These are phyloP conservation scores for Spea bombifrons DNA, from an alignment of 2,113 vertebrate species.

Conservation along the genomic window DNA sequence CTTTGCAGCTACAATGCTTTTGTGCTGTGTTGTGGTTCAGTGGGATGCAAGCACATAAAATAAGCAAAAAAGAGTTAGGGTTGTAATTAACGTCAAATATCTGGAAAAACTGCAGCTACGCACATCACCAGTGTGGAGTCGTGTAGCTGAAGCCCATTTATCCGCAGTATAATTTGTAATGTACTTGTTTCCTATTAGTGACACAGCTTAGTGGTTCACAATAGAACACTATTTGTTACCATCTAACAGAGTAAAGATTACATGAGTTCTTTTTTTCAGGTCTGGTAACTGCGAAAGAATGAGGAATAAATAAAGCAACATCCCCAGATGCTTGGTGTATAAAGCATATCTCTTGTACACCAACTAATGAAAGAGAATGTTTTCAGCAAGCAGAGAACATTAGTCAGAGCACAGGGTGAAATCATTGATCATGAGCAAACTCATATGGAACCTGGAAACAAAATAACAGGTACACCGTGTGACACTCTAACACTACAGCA, in stretches of 20 bases:
- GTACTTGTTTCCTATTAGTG: slow-evolving; percentile 42
- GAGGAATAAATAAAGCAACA: slow-evolving; percentile 34
- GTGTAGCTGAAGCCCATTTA: slow-evolving; percentile 24
- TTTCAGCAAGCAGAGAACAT: slow-evolving; percentile 7
- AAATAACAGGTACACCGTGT: not conserved
- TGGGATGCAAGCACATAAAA: not conserved
- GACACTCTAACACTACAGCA: not conserved
- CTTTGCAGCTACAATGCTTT: no score
- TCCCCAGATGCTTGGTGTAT: slow-evolving; percentile 8
- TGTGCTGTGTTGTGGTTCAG: not conserved
- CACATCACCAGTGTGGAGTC: slow-evolving; percentile 8
- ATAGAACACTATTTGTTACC: slow-evolving; percentile 33
- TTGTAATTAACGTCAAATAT: slow-evolving; percentile 17
- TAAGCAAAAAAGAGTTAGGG: slow-evolving; percentile 12
- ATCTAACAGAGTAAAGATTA: slow-evolving; percentile 30
- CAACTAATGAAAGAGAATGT: slow-evolving; percentile 28
- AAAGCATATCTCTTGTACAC: slow-evolving; percentile 10
- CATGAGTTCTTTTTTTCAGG: slow-evolving; percentile 31
- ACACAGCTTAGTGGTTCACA: slow-evolving; percentile 35
- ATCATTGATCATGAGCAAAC: slow-evolving; percentile 19
- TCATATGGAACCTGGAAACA: not conserved
- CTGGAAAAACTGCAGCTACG: slow-evolving; percentile 18
- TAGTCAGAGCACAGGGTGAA: slow-evolving; percentile 12
- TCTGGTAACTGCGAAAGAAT: slow-evolving; percentile 22
- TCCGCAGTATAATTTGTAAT: slow-evolving; percentile 33